Evolutionary conservation across 2,797 vertebrate genomes (phyloP), one percentile per base, ranked within the genome.

Genomic region (Lithobates sylvaticus): DNA sequence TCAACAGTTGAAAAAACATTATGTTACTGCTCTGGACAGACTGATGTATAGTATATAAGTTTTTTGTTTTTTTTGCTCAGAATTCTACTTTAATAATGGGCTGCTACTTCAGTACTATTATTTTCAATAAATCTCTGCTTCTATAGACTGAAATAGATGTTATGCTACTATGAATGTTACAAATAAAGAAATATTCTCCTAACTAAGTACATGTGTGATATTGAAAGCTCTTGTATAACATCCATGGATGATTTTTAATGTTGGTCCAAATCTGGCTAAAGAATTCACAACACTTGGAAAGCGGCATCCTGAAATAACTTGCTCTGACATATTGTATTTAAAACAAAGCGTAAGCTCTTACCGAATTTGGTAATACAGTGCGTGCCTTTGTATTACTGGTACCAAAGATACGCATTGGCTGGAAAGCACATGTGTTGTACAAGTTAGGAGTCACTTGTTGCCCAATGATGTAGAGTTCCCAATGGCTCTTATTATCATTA

Each of bases 231-330:
- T 73, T 78, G 68, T 87, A 83, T 78, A 87, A 87, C 85, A 83
- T 77, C 58, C 75, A 83, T 78, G 29, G 71, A 82, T 78, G 74
- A 87, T 87, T 87, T 87, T 83, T 83, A 50, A 83, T 83, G 74
- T 87, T 83, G 80, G 75, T 83, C 85, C 85, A 87, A 83, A 76
- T 86, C 79, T 82, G 36, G 23, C 64, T 68, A 67, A 83, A 65
- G 85, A 83, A 87, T 87, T 82, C 85, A 87, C 85, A 86, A 86
- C 85, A 86, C 74, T 82, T 72, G 54, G 80, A 73, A 74, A 77
- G 58, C 54, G 54, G 72, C 68, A 50, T 75, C 54, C 85, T 87
- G 85, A 87, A 83, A 78, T 87, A 83, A 87, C 67, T 83, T 83
- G 77, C 74, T 83, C 80, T 87, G 85, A 87, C 80, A 78, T 78